Evolutionary conservation across 2,113 vertebrate genomes (phyloP), one percentile per base, ranked within the genome.

Genomic region (Gymnocephalus cernua): DNA sequence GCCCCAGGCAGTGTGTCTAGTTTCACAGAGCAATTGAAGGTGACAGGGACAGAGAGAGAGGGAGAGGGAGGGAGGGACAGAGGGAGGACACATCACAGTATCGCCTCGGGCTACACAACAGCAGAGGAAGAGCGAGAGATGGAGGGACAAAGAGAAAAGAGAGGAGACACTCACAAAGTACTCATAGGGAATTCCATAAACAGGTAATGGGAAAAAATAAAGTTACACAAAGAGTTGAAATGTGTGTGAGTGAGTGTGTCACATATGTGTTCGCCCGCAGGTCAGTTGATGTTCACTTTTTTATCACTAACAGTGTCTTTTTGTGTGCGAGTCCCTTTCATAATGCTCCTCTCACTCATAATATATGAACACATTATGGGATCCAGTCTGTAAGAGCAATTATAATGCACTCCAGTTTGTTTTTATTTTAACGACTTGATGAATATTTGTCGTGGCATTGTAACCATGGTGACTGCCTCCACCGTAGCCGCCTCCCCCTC

Each of bases 1-100:
- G 88, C 93, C 92, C 86, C 88, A 88, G 94, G 94, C 93, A 80
- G 80, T 92, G 92, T 93, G 93, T 95, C 94, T 94, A 92, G 90
- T 93, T 95, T 95, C 93, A 95, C 91, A 95, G 93, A 93, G 92
- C 94, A 93, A 95, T 95, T 94, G 94, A 94, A 95, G 94, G 94
- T 95, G 95, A 95, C 95, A 95, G 94, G 95, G 93, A 95, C 90
- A 94, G 92, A 91, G 94, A 92, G 91, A 89, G 89, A 86, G 93
- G 84, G 88, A 86, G 91, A 87, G 91, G 90, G 89, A 92, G 92
- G 86, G 92, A 84, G 92, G 88, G 93, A 92, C 89, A 90, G 89
- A 92, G 91, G 90, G 93, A 92, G 94, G 91, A 93, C 90, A 93
- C 94, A 93, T 94, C 92, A 94, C 93, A 91, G 93, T 89, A 91